Conservation (phyloP, 2,888 invertebrate genomes). For the Xestia rhomboidea region DNA sequence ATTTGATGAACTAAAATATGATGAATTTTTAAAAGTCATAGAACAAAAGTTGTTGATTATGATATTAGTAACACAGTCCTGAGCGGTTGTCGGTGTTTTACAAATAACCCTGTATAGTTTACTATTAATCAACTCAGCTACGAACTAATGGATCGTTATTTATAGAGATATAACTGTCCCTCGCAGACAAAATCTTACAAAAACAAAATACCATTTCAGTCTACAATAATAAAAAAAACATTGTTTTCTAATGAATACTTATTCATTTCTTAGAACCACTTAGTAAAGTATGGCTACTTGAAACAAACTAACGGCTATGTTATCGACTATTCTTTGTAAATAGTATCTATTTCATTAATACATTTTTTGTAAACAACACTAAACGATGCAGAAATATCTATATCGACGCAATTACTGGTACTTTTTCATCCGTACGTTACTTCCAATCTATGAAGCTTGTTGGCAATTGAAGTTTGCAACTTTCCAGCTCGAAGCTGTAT, state of each 20-base stretch:
- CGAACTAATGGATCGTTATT: background rate
- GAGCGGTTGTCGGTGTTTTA: too few relatives aligned
- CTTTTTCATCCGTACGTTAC: background rate
- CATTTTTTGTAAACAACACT: background rate
- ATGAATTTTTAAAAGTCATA: too few relatives aligned
- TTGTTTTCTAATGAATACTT: slow-evolving; percentile 11
- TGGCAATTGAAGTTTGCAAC: slow-evolving; percentile 9
- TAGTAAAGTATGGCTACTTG: slow-evolving; percentile 6
- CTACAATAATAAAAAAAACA: slow-evolving; percentile 12
- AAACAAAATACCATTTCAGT: background rate
- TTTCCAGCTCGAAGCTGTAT: background rate
- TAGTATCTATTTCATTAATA: background rate
- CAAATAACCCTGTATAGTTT: too few relatives aligned
- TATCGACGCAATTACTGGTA: background rate
- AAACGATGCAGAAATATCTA: background rate
- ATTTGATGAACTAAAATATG: too few relatives aligned
- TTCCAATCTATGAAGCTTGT: slow-evolving; percentile 12
- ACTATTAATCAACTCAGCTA: background rate
- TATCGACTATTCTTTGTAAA: background rate
- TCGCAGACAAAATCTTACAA: background rate
- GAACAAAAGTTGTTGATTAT: too few relatives aligned
- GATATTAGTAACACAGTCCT: too few relatives aligned
- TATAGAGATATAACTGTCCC: background rate
- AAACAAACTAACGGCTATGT: background rate
- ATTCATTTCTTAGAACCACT: slow-evolving; percentile 11